These are phyloP conservation scores for Zygaena filipendulae DNA, from an alignment of 2,888 invertebrate genomes.

Conservation along the genomic window DNA sequence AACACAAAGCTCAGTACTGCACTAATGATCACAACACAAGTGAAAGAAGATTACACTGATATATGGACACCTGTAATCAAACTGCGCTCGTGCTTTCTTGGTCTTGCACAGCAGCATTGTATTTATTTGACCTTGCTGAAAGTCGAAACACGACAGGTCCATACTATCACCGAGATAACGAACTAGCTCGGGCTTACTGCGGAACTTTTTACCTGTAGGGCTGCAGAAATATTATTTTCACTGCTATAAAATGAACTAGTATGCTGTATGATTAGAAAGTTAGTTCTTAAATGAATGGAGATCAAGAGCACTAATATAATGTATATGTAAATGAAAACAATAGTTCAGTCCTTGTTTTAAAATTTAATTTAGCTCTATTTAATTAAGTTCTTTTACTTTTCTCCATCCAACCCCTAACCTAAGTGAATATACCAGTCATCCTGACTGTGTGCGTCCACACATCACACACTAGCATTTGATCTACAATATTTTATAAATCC, in stretches of 20 bases:
- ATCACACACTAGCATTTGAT: too few relatives aligned
- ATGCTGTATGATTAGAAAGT: conserved; percentile 10
- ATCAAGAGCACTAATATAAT: background rate
- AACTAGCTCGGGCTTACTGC: conserved; percentile 84
- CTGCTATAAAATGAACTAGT: conserved; percentile 19
- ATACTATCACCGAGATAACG: conserved; percentile 80
- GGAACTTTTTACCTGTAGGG: conserved; percentile 84
- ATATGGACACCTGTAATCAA: conserved; percentile 73
- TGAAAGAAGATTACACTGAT: too few relatives aligned
- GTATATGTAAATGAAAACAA: conserved; percentile 2
- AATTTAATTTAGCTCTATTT: too few relatives aligned
- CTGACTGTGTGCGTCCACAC: too few relatives aligned
- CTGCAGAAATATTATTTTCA: conserved; percentile 68
- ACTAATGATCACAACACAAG: conserved; percentile 64
- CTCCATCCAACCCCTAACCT: too few relatives aligned
- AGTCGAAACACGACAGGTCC: conserved; percentile 86
- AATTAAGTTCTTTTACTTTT: too few relatives aligned
- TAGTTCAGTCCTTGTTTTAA: too few relatives aligned
- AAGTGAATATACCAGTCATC: too few relatives aligned
- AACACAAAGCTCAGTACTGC: conserved; percentile 53
- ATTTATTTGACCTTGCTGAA: conserved; percentile 82
- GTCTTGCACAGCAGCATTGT: conserved; percentile 75
- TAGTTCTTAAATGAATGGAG: conserved; percentile 6
- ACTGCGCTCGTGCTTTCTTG: conserved; percentile 75
- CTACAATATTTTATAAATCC: too few relatives aligned